Conservation (phyloP, 2,113 vertebrate genomes). For the Cryptomyrus ogoouensis region DNA sequence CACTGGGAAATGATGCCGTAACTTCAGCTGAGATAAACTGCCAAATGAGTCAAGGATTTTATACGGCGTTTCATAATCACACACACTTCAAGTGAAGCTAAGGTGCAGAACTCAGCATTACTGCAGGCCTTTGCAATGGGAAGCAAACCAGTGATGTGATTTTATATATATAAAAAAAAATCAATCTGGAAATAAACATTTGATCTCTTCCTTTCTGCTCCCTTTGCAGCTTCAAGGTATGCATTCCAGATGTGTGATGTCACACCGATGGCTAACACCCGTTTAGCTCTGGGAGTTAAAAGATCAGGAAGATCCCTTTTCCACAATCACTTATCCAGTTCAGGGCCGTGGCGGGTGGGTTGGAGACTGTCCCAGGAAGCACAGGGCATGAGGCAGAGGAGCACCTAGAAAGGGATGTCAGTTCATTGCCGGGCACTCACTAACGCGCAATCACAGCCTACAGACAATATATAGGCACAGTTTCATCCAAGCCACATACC, state of each 20-base stretch:
- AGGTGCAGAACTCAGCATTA: background rate
- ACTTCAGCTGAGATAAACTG: background rate
- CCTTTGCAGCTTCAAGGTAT: background rate
- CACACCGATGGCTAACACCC: background rate
- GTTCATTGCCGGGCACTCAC: background rate
- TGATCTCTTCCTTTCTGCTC: background rate
- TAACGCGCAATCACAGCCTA: background rate
- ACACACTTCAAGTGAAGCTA: background rate
- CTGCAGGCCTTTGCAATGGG: background rate
- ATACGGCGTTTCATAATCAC: background rate
- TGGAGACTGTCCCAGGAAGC: background rate
- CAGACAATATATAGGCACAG: background rate
- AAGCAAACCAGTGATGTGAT: background rate
- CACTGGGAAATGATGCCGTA: background rate
- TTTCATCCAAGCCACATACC: background rate
- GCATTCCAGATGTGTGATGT: conserved; percentile 5
- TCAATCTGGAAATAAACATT: background rate
- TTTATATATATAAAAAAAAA: background rate
- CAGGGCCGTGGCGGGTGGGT: background rate
- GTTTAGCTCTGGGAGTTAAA: background rate
- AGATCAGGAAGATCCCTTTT: background rate
- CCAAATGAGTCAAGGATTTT: background rate
- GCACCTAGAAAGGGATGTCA: background rate
- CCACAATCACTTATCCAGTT: background rate
- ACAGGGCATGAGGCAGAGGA: background rate